Evolutionary conservation across 2,797 vertebrate species (phyloP).

Genomic region (Sorex maritimensis): DNA sequence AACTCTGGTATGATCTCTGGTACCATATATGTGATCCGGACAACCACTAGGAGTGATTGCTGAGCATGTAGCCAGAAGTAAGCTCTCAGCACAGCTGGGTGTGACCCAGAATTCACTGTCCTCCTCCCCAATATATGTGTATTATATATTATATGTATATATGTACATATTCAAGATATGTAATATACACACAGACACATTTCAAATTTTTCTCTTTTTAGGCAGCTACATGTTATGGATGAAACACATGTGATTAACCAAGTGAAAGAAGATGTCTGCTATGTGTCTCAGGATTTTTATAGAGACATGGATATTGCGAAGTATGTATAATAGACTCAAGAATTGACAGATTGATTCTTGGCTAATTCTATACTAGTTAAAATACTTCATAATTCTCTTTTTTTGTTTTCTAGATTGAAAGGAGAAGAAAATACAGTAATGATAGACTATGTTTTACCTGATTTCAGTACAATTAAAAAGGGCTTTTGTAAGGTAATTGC

Average conservation of each 20-base stretch:
- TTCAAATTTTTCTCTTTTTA: slow-evolving; percentile 84
- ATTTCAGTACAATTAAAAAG: slow-evolving; percentile 99
- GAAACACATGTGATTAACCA: slow-evolving; percentile 99
- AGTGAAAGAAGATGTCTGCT: slow-evolving; percentile 99
- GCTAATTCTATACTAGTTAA: slow-evolving; percentile 19
- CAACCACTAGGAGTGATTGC: too few relatives aligned
- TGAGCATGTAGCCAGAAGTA: too few relatives aligned
- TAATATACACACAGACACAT: neutral
- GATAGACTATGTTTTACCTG: slow-evolving; percentile 98
- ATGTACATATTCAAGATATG: too few relatives aligned
- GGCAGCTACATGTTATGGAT: slow-evolving; percentile 99
- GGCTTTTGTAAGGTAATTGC: slow-evolving; percentile 97
- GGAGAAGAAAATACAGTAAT: slow-evolving; percentile 97
- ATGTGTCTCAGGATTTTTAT: slow-evolving; percentile 98
- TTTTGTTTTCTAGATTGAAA: slow-evolving; percentile 93
- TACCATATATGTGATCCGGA: too few relatives aligned
- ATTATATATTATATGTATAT: too few relatives aligned
- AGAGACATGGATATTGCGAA: slow-evolving; percentile 97
- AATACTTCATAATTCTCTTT: slow-evolving; percentile 73
- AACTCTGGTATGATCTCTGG: too few relatives aligned
- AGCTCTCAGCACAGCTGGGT: too few relatives aligned
- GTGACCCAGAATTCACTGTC: too few relatives aligned
- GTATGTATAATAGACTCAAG: slow-evolving; percentile 90
- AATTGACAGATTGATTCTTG: slow-evolving; percentile 25
- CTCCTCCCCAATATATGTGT: too few relatives aligned